phyloP scores from a whole-genome alignment of 1,140 invertebrate genomes.

The Vanessa atalanta region DNA sequence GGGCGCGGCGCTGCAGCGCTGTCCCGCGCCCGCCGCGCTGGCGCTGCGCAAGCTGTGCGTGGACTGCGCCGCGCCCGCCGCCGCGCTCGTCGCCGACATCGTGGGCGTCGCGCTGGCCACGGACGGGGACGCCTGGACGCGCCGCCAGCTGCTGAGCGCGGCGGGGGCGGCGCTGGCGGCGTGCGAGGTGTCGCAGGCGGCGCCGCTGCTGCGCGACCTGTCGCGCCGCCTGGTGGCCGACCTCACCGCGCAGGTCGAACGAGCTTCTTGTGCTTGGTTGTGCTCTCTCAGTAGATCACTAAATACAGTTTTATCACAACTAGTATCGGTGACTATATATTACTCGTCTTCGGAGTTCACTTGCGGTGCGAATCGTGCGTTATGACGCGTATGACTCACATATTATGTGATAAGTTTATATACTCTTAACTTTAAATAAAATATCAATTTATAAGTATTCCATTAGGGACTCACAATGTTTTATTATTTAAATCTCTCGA shows the following conservation, averaged over 20 bases:
- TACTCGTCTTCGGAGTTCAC: too few relatives aligned
- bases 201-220: constrained; percentile 49
- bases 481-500: not conserved
- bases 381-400: too few relatives aligned
- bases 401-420: too few relatives aligned
- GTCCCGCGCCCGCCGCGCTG: constrained; percentile 90
- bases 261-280: too few relatives aligned
- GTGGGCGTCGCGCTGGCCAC: constrained; percentile 55
- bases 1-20: constrained; percentile 84
- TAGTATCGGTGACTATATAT: too few relatives aligned
- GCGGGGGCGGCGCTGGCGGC: constrained; percentile 67
- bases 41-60: constrained; percentile 92
- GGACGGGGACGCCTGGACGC: constrained; percentile 58
- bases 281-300: too few relatives aligned
- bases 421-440: too few relatives aligned
- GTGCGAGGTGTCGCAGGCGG: constrained; percentile 44
- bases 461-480: too few relatives aligned
- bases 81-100: constrained; percentile 87
- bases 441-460: too few relatives aligned
- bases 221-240: constrained; percentile 46
- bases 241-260: constrained; percentile 49
- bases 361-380: too few relatives aligned
- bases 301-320: too few relatives aligned
- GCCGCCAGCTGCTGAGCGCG: constrained; percentile 62
- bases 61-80: constrained; percentile 87